Evolutionary conservation across 1,140 invertebrate species (phyloP).

Genomic region (Lordiphosa clarofinis): DNA sequence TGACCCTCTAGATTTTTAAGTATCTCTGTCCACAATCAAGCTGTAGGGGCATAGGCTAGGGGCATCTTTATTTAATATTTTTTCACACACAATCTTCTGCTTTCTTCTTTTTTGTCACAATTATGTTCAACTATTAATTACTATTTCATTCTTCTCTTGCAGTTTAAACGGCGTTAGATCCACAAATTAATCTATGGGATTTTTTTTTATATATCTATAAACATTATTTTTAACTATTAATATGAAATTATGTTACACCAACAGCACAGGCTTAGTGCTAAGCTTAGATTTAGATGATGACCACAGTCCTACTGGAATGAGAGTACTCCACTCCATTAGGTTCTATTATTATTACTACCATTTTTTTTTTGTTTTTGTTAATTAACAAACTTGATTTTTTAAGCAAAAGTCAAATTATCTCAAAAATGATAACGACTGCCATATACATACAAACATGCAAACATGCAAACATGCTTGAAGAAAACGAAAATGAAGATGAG

Average conservation of each 20-base stretch:
- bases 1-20: too few relatives aligned
- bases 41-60: too few relatives aligned
- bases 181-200: conserved; percentile 53
- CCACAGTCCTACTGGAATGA: neutral
- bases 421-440: conserved; percentile 70
- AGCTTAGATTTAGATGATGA: conserved; percentile 20
- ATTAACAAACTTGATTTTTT: conserved; percentile 40
- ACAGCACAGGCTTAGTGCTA: conserved; percentile 39
- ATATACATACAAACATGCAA: conserved; percentile 52
- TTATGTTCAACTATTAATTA: neutral
- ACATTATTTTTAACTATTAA: conserved; percentile 44
- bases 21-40: too few relatives aligned
- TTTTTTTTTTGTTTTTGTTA: conserved; percentile 38
- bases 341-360: conserved; percentile 13
- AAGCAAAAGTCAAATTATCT: conserved; percentile 63
- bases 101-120: neutral
- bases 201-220: conserved; percentile 29
- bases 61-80: too few relatives aligned
- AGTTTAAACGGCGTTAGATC: conserved; percentile 55
- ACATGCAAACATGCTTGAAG: conserved; percentile 3
- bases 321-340: neutral
- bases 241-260: conserved; percentile 16
- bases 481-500: conserved; percentile 10
- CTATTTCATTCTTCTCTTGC: conserved; percentile 14
- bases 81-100: too few relatives aligned